Percentiles rank a stretch among this genome's conserved stretches.
Conservation (phyloP, 2,113 vertebrate genomes). For the Equus przewalskii region DNA sequence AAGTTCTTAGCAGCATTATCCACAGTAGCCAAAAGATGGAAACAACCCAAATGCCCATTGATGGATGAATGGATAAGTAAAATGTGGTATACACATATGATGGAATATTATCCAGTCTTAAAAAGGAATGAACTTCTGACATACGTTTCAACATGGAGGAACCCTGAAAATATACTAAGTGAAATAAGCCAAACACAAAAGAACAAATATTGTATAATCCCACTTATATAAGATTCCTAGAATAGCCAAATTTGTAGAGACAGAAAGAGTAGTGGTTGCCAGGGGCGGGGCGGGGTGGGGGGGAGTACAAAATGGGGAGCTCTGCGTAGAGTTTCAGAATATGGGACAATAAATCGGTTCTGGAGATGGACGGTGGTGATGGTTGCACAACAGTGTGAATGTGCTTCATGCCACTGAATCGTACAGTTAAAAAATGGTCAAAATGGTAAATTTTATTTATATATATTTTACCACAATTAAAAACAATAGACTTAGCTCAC, state of each 20-base stretch:
- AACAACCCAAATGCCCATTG: background rate
- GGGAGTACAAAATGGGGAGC: accelerated
- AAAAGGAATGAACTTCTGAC: background rate
- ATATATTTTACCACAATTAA: background rate
- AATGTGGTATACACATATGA: background rate
- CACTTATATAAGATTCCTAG: background rate
- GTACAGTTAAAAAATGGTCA: background rate
- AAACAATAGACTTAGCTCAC: background rate
- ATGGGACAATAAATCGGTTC: background rate
- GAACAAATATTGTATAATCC: background rate
- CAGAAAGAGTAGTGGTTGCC: background rate
- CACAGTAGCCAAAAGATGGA: background rate
- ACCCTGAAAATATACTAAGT: background rate
- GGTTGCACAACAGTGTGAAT: background rate
- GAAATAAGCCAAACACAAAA: slow-evolving; percentile 16
- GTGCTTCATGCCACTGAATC: background rate
- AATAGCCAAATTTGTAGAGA: background rate
- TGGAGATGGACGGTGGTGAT: background rate
- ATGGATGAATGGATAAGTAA: background rate
- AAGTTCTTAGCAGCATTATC: background rate
- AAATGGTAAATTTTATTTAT: background rate
- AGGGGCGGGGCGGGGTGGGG: too few relatives aligned
- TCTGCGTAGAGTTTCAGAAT: background rate
- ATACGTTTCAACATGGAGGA: background rate
- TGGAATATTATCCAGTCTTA: background rate